phyloP scores from a whole-genome alignment of 2,888 invertebrate species.

The Melipona beecheii region DNA sequence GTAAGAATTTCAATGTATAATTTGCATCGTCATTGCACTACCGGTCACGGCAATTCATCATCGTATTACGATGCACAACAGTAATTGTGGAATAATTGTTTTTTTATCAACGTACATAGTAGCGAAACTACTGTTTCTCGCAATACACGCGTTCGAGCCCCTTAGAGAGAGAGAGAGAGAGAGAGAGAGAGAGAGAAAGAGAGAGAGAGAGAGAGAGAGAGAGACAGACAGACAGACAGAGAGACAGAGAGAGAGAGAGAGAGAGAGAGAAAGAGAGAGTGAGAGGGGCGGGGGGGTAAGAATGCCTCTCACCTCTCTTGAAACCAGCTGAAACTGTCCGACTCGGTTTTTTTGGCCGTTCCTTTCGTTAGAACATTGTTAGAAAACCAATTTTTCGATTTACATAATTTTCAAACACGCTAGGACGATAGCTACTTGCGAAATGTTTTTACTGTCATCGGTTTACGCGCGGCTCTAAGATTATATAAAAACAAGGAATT shows the following conservation, averaged over 20 bases:
- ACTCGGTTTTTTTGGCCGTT: not conserved
- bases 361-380: slow-evolving; percentile 26
- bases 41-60: slow-evolving; percentile 6
- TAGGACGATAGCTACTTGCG: slow-evolving; percentile 19
- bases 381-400: slow-evolving; percentile 14
- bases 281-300: not conserved
- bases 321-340: not conserved
- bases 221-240: no score
- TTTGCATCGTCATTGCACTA: slow-evolving; percentile 16
- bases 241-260: no score
- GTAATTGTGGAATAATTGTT: slow-evolving; percentile 31
- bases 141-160: not conserved
- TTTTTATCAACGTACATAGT: slow-evolving; percentile 22
- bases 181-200: no score
- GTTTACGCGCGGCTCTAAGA: slow-evolving; percentile 8
- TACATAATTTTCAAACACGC: slow-evolving; percentile 34
- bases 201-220: not conserved
- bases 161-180: no score
- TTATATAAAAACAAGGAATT: slow-evolving; percentile 65
- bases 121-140: slow-evolving; percentile 33
- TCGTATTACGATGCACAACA: not conserved
- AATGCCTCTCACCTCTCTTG: not conserved
- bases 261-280: no score
- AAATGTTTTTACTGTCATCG: slow-evolving; percentile 38
- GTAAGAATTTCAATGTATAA: not conserved